Conservation (phyloP, 92 coral and sea anemone species). For the Parazoanthus swiftii region DNA sequence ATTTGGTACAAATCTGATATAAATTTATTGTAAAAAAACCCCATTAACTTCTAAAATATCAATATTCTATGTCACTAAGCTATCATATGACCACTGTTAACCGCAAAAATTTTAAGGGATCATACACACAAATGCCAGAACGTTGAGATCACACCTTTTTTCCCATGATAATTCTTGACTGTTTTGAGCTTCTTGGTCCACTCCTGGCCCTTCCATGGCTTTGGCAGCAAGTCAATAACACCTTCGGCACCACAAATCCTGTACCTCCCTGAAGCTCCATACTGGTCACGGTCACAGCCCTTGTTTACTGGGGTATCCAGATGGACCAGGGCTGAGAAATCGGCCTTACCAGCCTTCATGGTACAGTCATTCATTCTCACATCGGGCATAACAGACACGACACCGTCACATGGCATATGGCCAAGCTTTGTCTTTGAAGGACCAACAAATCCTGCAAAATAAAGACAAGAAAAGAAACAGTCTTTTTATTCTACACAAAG, state of each 20-base stretch:
- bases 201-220: constrained; percentile 62
- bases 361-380: constrained; percentile 72
- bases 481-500: no score
- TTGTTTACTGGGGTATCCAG: constrained; percentile 64
- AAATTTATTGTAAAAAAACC: no score
- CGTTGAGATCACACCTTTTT: constrained; percentile 46
- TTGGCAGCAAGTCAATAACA: constrained; percentile 79
- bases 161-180: constrained; percentile 27
- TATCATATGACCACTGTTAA: no score
- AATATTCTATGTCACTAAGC: no score
- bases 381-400: constrained; percentile 63
- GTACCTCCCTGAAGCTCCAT: constrained; percentile 80
- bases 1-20: no score
- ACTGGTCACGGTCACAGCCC: constrained; percentile 90
- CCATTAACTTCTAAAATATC: no score
- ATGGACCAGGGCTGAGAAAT: constrained; percentile 68
- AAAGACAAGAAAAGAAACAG: neutral
- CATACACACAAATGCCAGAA: neutral
- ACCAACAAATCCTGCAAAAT: constrained; percentile 56
- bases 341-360: constrained; percentile 52
- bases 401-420: constrained; percentile 75
- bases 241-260: constrained; percentile 80
- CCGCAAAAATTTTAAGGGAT: no score
- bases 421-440: constrained; percentile 55
- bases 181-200: constrained; percentile 65